Evolutionary conservation across 2,888 invertebrate genomes (phyloP), one percentile per base, ranked within the genome.

Genomic region (Oscheius sp.): DNA sequence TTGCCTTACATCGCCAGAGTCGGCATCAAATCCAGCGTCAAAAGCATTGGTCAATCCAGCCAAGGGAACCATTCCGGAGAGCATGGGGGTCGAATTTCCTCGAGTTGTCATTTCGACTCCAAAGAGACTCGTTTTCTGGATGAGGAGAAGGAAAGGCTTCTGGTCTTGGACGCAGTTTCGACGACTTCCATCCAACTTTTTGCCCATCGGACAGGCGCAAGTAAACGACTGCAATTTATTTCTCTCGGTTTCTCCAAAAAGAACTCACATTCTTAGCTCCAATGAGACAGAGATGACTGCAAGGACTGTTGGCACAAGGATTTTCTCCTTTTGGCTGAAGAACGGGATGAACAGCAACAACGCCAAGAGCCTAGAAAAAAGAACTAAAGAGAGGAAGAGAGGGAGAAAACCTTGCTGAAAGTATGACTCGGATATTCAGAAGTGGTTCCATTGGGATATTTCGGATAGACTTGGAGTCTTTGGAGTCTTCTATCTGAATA

Each of bases 331-430:
- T 70, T 2, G 96, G 96, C 87, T 98, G 98, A 57, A 96, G 89
- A 0, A 94, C 93, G 0, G 95, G 93, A 88, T 97, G 97, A 82
- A 95, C 93, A 0, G 96, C 95, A 84, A 94, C 94, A 73, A 98
- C 93, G 8, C 95, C 95, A 3, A 96, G 89, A 0, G 96, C 96
- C 72, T 72, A 45, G 23, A 42, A n/a, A 52, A 25, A 29, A 23
- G 10, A n/a, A 15, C 29, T 17, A 10, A 27, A 2, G 10, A 3
- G 5, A 37, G 12, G 20, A 25, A 20, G 25, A 25, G 17, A 37
- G 1, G 6, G 33, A 27, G 15, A 8, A 20, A 10, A 72, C 72
- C 88, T 96, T 95, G 2, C 94, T 93, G 77, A 96, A 95, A 67
- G 95, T 89, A 87, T 96, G 95, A 0, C 94, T 94, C 0, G 84